These are phyloP conservation scores for Pseudopodoces humilis DNA, from an alignment of 2,113 vertebrate genomes.

Conservation along the genomic window DNA sequence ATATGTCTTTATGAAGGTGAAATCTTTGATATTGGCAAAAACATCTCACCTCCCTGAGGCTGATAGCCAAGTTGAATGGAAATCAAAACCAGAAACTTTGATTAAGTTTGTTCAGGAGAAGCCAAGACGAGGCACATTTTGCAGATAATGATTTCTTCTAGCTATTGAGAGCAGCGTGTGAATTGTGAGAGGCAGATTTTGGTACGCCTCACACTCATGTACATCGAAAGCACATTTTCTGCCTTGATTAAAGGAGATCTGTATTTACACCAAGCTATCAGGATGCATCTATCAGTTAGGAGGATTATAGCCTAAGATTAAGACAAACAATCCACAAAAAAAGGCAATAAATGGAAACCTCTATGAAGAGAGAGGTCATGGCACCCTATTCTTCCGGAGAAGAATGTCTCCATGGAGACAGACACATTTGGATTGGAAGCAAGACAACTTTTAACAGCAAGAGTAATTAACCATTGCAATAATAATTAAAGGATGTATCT, in stretches of 20 bases:
- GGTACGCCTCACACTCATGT: neutral
- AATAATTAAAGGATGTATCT: slow-evolving; percentile 56
- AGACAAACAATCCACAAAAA: neutral
- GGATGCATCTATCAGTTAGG: neutral
- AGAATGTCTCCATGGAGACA: slow-evolving; percentile 66
- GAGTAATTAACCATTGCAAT: slow-evolving; percentile 54
- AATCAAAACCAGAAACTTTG: slow-evolving; percentile 7
- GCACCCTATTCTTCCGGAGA: neutral
- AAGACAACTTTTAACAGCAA: slow-evolving; percentile 58
- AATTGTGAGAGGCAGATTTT: neutral
- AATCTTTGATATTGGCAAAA: slow-evolving; percentile 6
- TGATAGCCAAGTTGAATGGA: slow-evolving; percentile 4
- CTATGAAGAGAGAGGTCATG: neutral
- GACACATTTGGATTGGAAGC: slow-evolving; percentile 48
- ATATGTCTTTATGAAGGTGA: slow-evolving; percentile 24
- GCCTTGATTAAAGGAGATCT: neutral
- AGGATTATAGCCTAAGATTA: neutral
- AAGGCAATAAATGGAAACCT: neutral
- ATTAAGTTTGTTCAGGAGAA: neutral
- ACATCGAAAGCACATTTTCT: neutral
- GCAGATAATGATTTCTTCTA: neutral
- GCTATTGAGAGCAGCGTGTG: neutral
- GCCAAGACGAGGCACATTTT: neutral
- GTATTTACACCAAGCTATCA: neutral
- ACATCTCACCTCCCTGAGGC: neutral